Evolutionary conservation across 2,113 vertebrate species (phyloP).

Genomic region (Puma concolor): DNA sequence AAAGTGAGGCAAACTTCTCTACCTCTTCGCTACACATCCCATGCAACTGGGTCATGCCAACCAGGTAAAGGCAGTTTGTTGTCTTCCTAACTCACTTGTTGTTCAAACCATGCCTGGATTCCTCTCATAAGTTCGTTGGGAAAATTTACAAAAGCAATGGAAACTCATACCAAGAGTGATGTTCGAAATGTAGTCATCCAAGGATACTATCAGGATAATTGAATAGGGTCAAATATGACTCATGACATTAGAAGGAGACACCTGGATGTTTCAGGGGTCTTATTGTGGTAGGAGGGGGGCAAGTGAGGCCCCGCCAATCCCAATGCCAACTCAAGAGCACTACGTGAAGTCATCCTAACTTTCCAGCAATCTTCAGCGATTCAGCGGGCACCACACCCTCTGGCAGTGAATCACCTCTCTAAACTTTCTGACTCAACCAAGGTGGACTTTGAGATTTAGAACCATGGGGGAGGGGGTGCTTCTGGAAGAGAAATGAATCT

Average conservation of each 20-base stretch:
- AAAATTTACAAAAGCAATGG: not conserved
- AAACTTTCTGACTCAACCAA: not conserved
- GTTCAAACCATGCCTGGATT: not conserved
- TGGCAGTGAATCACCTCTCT: not conserved
- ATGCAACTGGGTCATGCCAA: not conserved
- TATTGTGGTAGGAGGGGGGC: fast-evolving
- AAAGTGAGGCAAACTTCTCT: not conserved
- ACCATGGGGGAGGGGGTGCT: not conserved
- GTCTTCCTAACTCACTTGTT: not conserved
- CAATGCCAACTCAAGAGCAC: not conserved
- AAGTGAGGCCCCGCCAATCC: not conserved
- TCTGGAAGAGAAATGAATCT: not conserved
- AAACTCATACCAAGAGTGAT: not conserved
- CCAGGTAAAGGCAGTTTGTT: not conserved
- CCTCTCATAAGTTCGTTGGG: not conserved
- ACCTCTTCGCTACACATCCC: not conserved
- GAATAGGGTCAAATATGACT: fast-evolving
- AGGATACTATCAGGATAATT: not conserved
- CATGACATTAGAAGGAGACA: not conserved
- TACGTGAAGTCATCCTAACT: not conserved
- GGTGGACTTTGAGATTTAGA: not conserved
- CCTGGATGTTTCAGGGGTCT: no score
- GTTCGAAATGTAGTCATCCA: not conserved
- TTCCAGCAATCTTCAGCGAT: not conserved
- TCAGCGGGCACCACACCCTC: not conserved